phyloP scores from a whole-genome alignment of 2,797 vertebrate species.

The Fundulus diaphanus region DNA sequence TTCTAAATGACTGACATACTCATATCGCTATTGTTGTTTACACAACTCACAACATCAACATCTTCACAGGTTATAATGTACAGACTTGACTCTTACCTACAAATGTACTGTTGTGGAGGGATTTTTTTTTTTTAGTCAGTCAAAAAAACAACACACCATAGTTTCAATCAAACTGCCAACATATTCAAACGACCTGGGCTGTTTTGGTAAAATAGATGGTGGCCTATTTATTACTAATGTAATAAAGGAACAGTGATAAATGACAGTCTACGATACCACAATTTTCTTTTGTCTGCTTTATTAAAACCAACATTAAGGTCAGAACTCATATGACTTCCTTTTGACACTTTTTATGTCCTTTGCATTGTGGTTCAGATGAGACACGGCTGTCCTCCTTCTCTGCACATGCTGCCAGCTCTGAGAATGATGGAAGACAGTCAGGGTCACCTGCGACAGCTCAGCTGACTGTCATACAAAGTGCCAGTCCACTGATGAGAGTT shows the following conservation, averaged over 20 bases:
- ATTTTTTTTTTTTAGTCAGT: too few species aligned
- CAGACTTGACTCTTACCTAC: too few species aligned
- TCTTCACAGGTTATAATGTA: too few species aligned
- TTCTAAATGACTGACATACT: too few species aligned
- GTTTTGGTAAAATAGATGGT: constrained; percentile 8
- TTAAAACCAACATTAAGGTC: background rate
- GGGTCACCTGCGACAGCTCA: constrained; percentile 79
- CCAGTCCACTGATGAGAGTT: constrained; percentile 77
- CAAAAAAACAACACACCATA: too few species aligned
- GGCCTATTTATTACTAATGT: background rate
- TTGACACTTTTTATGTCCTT: constrained; percentile 21
- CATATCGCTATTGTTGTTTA: too few species aligned
- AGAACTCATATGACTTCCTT: background rate
- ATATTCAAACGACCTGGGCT: background rate
- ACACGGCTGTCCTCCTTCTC: constrained; percentile 36
- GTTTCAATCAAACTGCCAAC: background rate
- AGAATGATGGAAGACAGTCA: constrained; percentile 64
- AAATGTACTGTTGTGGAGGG: background rate
- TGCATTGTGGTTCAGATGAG: constrained; percentile 48
- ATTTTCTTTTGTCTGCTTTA: background rate
- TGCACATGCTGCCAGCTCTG: constrained; percentile 49
- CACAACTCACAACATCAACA: too few species aligned
- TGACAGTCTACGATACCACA: background rate
- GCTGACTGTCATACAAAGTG: constrained; percentile 72
- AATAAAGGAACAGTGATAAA: background rate